These are phyloP conservation scores for Pterophyllum scalare DNA, from an alignment of 2,113 vertebrate species.

Conservation along the genomic window DNA sequence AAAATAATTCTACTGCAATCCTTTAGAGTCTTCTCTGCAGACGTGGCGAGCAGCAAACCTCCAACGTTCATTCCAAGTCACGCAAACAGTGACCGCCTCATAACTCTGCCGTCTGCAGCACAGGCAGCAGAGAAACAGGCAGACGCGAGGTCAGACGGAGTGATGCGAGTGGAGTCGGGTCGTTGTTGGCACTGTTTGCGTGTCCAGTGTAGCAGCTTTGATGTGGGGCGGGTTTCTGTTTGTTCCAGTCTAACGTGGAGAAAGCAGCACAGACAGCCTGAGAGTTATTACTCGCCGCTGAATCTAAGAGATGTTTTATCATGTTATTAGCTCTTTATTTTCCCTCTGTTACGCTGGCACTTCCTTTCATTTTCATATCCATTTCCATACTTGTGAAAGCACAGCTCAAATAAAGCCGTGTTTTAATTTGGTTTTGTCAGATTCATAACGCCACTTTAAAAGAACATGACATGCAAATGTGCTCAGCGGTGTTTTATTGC, in stretches of 20 bases:
- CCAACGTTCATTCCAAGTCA: neutral
- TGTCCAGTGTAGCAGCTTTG: no score
- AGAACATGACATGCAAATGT: conserved; percentile 83
- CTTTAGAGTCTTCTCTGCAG: neutral
- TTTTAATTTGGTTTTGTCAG: conserved; percentile 93
- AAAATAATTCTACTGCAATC: no score
- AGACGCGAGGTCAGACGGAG: no score
- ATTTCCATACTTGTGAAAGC: conserved; percentile 82
- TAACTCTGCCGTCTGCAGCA: no score
- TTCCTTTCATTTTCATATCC: conserved; percentile 82
- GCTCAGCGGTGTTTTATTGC: conserved; percentile 83
- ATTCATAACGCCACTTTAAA: conserved; percentile 87
- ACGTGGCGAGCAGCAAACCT: no score
- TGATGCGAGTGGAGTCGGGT: no score
- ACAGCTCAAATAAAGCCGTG: conserved; percentile 85
- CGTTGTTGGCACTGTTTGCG: no score
- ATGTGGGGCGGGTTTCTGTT: no score
- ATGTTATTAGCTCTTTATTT: conserved; percentile 88
- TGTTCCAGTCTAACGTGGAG: no score
- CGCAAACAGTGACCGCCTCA: no score
- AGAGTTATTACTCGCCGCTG: conserved; percentile 90
- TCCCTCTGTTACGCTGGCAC: conserved; percentile 79
- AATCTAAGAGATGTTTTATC: conserved; percentile 89
- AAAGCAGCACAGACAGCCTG: conserved; percentile 72
- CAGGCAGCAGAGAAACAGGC: no score